Evolutionary conservation across 2,113 vertebrate species (phyloP), one percentile per base, ranked within the genome.

Genomic region (Xiphophorus maculatus): DNA sequence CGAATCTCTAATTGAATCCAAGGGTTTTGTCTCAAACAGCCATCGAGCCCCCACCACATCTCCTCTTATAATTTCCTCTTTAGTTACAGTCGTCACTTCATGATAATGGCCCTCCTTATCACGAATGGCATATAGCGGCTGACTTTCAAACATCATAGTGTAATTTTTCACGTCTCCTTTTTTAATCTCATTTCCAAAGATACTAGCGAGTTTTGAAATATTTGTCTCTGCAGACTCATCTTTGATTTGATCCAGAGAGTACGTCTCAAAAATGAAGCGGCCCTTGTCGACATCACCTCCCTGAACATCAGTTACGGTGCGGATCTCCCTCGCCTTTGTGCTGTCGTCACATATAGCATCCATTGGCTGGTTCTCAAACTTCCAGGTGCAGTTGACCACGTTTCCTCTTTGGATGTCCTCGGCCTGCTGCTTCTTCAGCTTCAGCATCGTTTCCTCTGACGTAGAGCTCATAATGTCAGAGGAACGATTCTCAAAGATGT

Each of bases 1-100:
- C 19, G 95, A 95, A 75, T 96, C 90, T 73, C 93, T 95, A 74
- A 98, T 96, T 61, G 95, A 95, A 81, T 96, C 97, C 75, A 98
- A 86, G 17, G 97, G 96, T 79, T 97, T 97, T 33, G 97, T 98
- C 91, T 98, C 97, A 92, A 98, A 98, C 71, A 96, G 83, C 97
- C 97, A 98, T 19, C 96, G 95, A 37, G 96, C 96, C 63, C 96
- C 96, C 63, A 96, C 94, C 28, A 98, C 97, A 81, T 98, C 96
- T 79, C 96, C 97, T 60, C 95, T 94, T 84, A 96, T 90, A n/a
- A 97, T 89, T 74, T 97, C 96, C 83, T 98, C 96, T 76, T 97
- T 98, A 54, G 95, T 96, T 61, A 98, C 96, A 5, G 97, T 98
- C 15, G 96, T 97, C 1, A 98, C 96, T 92, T 98, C 96, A 69